These are phyloP conservation scores for Lepidonotus clava DNA, from an alignment of 2,888 invertebrate genomes.

Conservation along the genomic window DNA sequence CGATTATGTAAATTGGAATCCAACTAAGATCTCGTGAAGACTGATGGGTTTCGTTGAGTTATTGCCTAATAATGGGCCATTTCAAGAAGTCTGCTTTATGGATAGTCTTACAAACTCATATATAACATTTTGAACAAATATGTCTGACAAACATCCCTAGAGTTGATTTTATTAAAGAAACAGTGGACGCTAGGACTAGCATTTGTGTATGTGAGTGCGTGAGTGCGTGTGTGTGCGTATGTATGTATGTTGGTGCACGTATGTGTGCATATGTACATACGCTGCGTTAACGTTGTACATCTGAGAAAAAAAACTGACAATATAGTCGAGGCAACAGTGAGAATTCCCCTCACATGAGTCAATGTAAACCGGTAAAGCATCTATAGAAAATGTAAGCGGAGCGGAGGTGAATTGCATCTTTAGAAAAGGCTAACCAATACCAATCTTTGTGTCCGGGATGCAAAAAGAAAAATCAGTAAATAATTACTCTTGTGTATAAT, in stretches of 20 bases:
- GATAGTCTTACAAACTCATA: not conserved
- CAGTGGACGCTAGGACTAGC: not conserved
- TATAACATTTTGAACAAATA: not conserved
- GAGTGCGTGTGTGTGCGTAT: not conserved
- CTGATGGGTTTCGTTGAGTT: not conserved
- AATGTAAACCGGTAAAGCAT: not conserved
- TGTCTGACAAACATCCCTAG: too few relatives aligned
- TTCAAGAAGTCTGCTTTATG: not conserved
- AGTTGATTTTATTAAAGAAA: not conserved
- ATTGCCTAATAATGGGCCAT: not conserved
- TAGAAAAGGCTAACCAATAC: not conserved
- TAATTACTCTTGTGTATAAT: too few relatives aligned
- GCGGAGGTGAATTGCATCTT: not conserved
- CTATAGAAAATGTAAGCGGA: not conserved
- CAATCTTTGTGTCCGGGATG: too few relatives aligned
- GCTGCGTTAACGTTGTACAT: not conserved
- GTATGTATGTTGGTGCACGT: not conserved
- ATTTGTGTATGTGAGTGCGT: not conserved
- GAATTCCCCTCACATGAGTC: not conserved
- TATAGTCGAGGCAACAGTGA: not conserved
- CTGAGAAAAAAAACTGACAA: not conserved
- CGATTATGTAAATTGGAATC: not conserved
- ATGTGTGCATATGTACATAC: not conserved
- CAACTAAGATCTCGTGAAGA: not conserved
- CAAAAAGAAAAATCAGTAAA: too few relatives aligned